Base-by-base conservation (phyloP, 2,888 invertebrate genomes). In the Bombylius discolor region DNA sequence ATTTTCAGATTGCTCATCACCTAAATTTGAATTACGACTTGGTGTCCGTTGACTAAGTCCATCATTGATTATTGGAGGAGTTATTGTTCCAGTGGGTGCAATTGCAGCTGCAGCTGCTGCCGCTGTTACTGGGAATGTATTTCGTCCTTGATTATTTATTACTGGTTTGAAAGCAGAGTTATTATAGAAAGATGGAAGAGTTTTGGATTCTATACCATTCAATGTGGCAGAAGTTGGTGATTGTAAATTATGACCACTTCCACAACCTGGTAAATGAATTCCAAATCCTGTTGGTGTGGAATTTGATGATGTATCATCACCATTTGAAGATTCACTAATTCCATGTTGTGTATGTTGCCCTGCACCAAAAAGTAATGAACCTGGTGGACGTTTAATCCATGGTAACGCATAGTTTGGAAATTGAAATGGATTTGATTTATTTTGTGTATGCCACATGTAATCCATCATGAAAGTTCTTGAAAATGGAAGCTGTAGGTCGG, bases 371-470 rank as follows among this genome's bases (percentile, higher is more conserved):
- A 57, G 36, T 23, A 56, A 11, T 1, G 56, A 42, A 13, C 49
- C 49, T 4, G 58, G 58, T 4, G 58, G 58, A 8, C 64, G 78
- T 64, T 82, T 86, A 58, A 80, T 75, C 85, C 80, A 88, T 1
- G 84, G 81, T 70, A 87, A 76, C 1, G 75, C 64, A 61, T 85
- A 84, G 0, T 85, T 82, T 4, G 80, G 74, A 62, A 87, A 79
- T 1, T 83, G 81, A 60, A 81, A 77, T 55, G 79, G 74, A 58
- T 67, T 63, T 57, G 77, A 66, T n/a, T 78, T 65, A 58, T 75
- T 72, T 51, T 82, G 82, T 4, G 84, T 81, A 65, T 83, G 82
- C 84, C 88, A 89, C 65, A 89, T 86, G 64, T 89, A 88, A 73
- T 89, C 89, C 69, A 89, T 87, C 9, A 88, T 82, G 57, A 83